These are phyloP conservation scores for Coenobita brevimanus DNA, from an alignment of 1,140 invertebrate genomes.

Conservation along the genomic window DNA sequence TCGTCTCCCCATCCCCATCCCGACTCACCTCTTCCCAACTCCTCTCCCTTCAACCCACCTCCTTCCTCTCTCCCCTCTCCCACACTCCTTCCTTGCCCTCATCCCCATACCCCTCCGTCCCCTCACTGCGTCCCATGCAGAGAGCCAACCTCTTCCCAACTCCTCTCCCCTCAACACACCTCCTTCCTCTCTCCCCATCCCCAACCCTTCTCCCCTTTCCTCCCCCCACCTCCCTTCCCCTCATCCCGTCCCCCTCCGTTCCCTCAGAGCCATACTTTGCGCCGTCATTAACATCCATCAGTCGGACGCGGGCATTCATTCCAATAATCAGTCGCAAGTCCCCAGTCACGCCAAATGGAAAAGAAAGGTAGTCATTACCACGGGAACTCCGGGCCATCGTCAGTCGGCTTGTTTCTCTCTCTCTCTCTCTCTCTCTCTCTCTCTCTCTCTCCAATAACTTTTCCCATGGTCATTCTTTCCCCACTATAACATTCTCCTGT, in stretches of 20 bases:
- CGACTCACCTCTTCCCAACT: background rate
- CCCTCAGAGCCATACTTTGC: background rate
- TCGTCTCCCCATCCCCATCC: background rate
- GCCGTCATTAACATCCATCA: conserved; percentile 34
- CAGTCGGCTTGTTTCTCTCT: background rate
- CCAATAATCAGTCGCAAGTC: conserved; percentile 5
- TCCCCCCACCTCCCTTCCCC: background rate
- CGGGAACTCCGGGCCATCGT: background rate
- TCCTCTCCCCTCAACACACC: background rate
- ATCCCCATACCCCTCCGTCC: background rate
- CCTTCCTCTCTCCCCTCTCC: conserved; percentile 2
- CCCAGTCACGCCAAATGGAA: conserved; percentile 26
- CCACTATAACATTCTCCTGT: no score
- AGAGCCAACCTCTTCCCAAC: background rate
- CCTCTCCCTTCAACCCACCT: background rate
- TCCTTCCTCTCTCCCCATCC: background rate
- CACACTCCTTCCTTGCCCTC: conserved; percentile 8
- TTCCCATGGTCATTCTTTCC: background rate
- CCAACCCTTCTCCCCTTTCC: background rate
- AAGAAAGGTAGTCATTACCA: conserved; percentile 15
- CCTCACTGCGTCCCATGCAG: background rate
- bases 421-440: background rate
- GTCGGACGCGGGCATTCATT: conserved; percentile 11
- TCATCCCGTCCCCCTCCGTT: background rate
- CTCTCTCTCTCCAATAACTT: no score